Base-by-base conservation (phyloP, 2,888 invertebrate genomes). In the Hyppa rectilinea region DNA sequence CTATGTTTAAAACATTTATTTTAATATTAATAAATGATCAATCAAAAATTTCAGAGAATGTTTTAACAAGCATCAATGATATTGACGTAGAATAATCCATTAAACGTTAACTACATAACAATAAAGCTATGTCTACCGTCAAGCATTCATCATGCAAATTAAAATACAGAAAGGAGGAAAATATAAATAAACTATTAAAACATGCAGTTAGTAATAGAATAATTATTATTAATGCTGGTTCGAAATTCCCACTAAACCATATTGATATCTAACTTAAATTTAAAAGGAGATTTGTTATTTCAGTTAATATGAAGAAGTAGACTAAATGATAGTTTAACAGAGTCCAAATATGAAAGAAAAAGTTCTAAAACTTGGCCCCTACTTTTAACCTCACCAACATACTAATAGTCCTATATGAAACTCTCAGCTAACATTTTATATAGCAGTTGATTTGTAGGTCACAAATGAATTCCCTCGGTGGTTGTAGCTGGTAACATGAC, bases 401-500 rank as follows among this genome's bases (percentile, higher is more conserved):
- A 17, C 31, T 34, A 5, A 47, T 38, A 36, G 29, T 40, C 20
- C 17, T 34, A 58, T 62, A 72, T 45, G 63, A 75, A 75, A 75
- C 78, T 83, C 84, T 80, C 69, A 29, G 69, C 75, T 78, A 80
- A 78, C 81, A 76, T 80, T 77, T 80, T 80, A 80, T 82, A 81
- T 77, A 79, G 74, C 70, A 62, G 70, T 81, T 84, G 81, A 84
- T 84, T 82, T 81, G 83, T 84, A 82, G 83, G 82, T 80, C 77
- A 81, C 77, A 78, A 83, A 80, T 82, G 81, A 75, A 81, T 81
- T 87, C 88, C 84, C 87, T 82, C 67, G 81, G 84, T 72, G 87
- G 85, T 81, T 80, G 82, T 88, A 88, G 82, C 86, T 81, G 63
- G 88, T 79, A 88, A 88, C 71, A 56, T 49, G 80, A 88, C 62